Evolutionary conservation across 2,888 invertebrate genomes (phyloP).

Genomic region (Trissoscelio sp.): DNA sequence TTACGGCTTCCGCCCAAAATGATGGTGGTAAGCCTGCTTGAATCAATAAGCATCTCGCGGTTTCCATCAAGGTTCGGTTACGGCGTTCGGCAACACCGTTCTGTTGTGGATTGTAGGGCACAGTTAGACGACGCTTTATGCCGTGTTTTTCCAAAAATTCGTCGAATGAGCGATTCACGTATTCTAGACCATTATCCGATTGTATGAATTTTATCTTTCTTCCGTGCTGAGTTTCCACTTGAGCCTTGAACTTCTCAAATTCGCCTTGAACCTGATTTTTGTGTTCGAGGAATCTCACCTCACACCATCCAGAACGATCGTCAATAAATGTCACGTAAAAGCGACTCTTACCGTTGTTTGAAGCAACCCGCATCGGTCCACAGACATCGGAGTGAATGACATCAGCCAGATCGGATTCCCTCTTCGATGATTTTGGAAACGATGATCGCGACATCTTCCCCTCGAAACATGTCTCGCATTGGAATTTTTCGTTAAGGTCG

Average conservation of each 20-base stretch:
- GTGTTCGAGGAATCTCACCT: not conserved
- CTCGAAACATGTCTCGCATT: slow-evolving; percentile 1
- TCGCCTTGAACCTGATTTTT: not conserved
- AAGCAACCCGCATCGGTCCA: not conserved
- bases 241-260: not conserved
- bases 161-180: not conserved
- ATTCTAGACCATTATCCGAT: slow-evolving; percentile 4
- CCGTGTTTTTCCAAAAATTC: not conserved
- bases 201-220: not conserved
- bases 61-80: not conserved
- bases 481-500: too few species aligned
- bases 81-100: not conserved
- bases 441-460: slow-evolving; percentile 7
- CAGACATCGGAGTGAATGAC: not conserved
- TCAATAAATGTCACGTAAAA: slow-evolving; percentile 2
- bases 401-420: not conserved
- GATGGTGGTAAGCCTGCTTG: not conserved
- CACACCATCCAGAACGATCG: slow-evolving; percentile 2
- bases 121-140: not conserved
- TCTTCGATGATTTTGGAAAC: not conserved
- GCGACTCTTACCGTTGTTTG: not conserved
- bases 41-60: not conserved
- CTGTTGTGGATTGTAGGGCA: not conserved
- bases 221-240: not conserved
- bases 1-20: slow-evolving; percentile 1